Conservation (phyloP, 2,888 invertebrate species). For the Patella ulyssiponensis region DNA sequence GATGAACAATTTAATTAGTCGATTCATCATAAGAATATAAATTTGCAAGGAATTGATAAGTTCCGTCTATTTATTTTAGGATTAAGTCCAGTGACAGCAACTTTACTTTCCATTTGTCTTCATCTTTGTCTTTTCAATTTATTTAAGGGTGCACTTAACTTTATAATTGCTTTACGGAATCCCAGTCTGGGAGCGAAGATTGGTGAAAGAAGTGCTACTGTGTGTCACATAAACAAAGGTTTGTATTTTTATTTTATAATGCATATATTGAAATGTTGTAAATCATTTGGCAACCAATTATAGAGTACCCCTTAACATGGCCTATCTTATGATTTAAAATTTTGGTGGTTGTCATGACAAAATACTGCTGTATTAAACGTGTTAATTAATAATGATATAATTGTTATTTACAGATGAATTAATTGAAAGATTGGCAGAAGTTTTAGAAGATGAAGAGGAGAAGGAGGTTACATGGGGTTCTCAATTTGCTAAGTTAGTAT, state of each 20-base stretch:
- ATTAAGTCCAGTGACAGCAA: too few relatives aligned
- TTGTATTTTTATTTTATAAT: slow-evolving; percentile 17
- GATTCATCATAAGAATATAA: not conserved
- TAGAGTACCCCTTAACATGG: too few relatives aligned
- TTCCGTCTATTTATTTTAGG: not conserved
- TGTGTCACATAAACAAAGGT: slow-evolving; percentile 67
- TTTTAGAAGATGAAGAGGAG: slow-evolving; percentile 56
- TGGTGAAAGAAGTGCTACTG: slow-evolving; percentile 62
- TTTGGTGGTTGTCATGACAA: not conserved
- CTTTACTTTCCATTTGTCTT: not conserved
- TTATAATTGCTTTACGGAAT: slow-evolving; percentile 66
- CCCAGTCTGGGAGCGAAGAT: slow-evolving; percentile 69
- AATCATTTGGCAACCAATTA: not conserved
- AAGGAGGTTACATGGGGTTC: slow-evolving; percentile 62
- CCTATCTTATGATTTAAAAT: too few relatives aligned
- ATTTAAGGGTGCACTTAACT: slow-evolving; percentile 65
- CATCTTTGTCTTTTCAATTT: slow-evolving; percentile 16
- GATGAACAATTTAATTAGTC: too few relatives aligned
- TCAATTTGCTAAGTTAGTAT: slow-evolving; percentile 58
- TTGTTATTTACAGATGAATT: slow-evolving; percentile 55
- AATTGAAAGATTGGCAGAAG: slow-evolving; percentile 61
- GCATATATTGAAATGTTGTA: not conserved
- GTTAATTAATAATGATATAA: not conserved
- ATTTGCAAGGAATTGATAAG: not conserved
- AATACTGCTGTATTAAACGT: too few relatives aligned